These are phyloP conservation scores for Rhinella marina DNA, from an alignment of 2,797 vertebrate species.

Conservation along the genomic window DNA sequence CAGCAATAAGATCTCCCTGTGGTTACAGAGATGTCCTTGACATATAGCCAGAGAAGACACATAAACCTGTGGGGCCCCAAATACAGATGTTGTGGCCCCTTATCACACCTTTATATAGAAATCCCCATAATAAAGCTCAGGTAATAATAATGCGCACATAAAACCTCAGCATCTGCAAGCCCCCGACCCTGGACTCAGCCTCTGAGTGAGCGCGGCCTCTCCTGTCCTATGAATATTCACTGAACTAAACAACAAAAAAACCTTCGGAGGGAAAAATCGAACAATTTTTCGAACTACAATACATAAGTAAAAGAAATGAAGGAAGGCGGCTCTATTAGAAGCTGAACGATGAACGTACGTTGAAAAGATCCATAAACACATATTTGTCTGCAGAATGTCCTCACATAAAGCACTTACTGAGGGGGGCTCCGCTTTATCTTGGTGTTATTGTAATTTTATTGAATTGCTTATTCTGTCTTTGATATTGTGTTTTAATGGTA, in stretches of 20 bases:
- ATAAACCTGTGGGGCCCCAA: background rate
- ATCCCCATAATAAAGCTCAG: background rate
- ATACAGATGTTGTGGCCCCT: background rate
- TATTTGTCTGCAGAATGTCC: constrained; percentile 87
- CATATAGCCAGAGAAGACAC: no score
- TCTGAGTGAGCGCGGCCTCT: background rate
- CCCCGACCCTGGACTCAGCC: background rate
- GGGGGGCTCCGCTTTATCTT: constrained; percentile 85
- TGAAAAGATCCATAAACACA: constrained; percentile 87
- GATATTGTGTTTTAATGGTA: constrained; percentile 87
- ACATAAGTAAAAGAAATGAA: constrained; percentile 73
- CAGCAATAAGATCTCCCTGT: background rate
- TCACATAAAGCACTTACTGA: constrained; percentile 86
- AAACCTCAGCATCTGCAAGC: background rate
- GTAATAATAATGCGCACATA: background rate
- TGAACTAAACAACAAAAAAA: background rate
- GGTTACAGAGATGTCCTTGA: background rate
- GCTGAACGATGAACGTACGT: constrained; percentile 83
- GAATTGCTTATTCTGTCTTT: constrained; percentile 89
- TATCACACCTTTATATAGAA: background rate
- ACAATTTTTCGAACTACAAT: constrained; percentile 70
- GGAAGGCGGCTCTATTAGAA: constrained; percentile 83
- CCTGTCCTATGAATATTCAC: background rate
- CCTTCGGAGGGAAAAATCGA: background rate
- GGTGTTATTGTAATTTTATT: constrained; percentile 87